Conservation (phyloP, 1,140 invertebrate species). For the Pomacea maculata region DNA sequence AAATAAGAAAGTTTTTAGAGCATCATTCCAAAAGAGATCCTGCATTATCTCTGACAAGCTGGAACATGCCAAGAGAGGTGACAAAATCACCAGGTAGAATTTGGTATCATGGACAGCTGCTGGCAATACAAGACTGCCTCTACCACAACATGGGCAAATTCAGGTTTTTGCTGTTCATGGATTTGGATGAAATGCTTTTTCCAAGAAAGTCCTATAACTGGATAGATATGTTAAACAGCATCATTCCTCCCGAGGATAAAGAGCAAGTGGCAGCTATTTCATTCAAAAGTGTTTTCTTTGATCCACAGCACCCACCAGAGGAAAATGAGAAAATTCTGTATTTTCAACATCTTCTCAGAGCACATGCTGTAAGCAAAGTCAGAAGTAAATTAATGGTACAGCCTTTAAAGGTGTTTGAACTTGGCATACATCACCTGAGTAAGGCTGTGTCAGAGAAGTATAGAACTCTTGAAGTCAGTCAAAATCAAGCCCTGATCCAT, state of each 20-base stretch:
- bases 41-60: conserved; percentile 42
- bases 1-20: conserved; percentile 42
- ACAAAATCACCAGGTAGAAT: conserved; percentile 29
- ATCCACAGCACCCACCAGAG: conserved; percentile 39
- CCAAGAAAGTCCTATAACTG: conserved; percentile 44
- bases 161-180: conserved; percentile 59
- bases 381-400: conserved; percentile 58
- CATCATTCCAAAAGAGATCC: conserved; percentile 45
- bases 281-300: conserved; percentile 62
- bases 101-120: conserved; percentile 63
- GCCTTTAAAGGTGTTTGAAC: conserved; percentile 54
- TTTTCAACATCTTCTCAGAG: conserved; percentile 46
- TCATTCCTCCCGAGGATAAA: conserved; percentile 1
- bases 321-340: conserved; percentile 31
- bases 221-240: conserved; percentile 31
- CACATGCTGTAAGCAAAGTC: conserved; percentile 38
- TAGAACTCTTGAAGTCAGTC: conserved; percentile 45
- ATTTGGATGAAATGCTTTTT: conserved; percentile 64
- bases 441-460: conserved; percentile 35
- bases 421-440: conserved; percentile 64
- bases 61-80: conserved; percentile 47
- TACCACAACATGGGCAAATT: conserved; percentile 56
- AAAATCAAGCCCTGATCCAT: conserved; percentile 84
- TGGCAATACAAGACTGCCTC: conserved; percentile 62
- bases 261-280: conserved; percentile 41